phyloP scores from a whole-genome alignment of 2,888 invertebrate genomes.

The Drosophila recens region DNA sequence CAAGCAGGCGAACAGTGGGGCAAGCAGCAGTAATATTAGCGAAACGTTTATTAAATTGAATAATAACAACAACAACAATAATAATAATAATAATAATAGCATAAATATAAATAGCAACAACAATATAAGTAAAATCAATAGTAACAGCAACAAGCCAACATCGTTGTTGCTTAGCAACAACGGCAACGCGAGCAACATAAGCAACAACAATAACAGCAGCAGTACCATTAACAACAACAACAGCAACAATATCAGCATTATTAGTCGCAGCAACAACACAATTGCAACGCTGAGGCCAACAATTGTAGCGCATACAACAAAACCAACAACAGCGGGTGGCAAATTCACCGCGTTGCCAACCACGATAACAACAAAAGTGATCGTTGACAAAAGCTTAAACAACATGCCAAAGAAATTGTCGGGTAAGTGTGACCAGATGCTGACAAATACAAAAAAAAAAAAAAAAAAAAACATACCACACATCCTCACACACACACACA shows the following conservation, averaged over 20 bases:
- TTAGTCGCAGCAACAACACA: conserved; percentile 11
- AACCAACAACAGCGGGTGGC: conserved; percentile 49
- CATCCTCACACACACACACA: background rate
- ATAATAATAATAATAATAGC: conserved; percentile 78
- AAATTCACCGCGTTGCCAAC: conserved; percentile 62
- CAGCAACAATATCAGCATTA: conserved; percentile 26
- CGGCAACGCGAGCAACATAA: conserved; percentile 31
- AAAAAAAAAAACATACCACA: background rate
- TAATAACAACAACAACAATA: conserved; percentile 78
- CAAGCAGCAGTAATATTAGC: conserved; percentile 45
- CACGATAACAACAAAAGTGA: conserved; percentile 50
- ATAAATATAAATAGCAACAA: conserved; percentile 63
- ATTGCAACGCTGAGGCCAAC: conserved; percentile 38
- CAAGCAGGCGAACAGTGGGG: conserved; percentile 26
- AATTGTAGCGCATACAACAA: conserved; percentile 44
- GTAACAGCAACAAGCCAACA: conserved; percentile 31
- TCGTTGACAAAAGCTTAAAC: conserved; percentile 53
- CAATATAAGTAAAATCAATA: conserved; percentile 51
- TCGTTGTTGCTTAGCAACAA: conserved; percentile 42
- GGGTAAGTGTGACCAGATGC: conserved; percentile 59
- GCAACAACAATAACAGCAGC: conserved; percentile 36
- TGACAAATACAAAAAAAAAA: background rate
- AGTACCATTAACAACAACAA: conserved; percentile 24
- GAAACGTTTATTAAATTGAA: conserved; percentile 28
- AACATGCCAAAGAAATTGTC: conserved; percentile 74